Conservation (phyloP, 1,140 invertebrate species). For the Pseudoatta argentina region DNA sequence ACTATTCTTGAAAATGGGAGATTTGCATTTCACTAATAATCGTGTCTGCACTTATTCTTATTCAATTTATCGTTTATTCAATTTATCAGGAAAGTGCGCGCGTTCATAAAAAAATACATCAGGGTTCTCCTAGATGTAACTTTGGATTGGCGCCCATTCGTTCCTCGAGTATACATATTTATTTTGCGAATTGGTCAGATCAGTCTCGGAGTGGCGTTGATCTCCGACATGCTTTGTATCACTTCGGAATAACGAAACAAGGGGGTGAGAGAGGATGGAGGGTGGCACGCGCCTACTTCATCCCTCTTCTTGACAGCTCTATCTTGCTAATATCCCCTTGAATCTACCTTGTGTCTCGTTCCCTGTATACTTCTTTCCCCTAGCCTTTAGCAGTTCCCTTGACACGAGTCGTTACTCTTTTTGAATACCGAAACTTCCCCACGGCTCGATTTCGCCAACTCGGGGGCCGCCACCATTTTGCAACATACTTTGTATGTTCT, state of each 20-base stretch:
- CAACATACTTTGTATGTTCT: slow-evolving; percentile 45
- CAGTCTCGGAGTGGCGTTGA: slow-evolving; percentile 3
- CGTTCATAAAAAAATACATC: not conserved
- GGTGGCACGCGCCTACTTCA: slow-evolving; percentile 79
- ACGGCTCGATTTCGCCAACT: slow-evolving; percentile 64
- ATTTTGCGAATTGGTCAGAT: slow-evolving; percentile 38
- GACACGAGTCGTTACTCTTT: slow-evolving; percentile 72
- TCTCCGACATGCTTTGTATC: slow-evolving; percentile 19
- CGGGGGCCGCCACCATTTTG: not conserved
- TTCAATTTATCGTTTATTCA: not conserved
- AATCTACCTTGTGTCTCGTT: slow-evolving; percentile 75
- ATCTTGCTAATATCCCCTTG: slow-evolving; percentile 82
- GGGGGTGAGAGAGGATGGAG: not conserved
- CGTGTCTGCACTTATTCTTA: not conserved
- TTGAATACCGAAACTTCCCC: slow-evolving; percentile 74
- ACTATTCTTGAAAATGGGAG: not conserved
- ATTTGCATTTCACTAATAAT: not conserved
- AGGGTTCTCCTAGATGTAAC: not conserved
- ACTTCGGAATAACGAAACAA: slow-evolving; percentile 75
- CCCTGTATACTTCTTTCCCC: slow-evolving; percentile 63
- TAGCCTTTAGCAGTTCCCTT: slow-evolving; percentile 33
- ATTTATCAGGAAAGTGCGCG: not conserved
- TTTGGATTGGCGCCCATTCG: not conserved
- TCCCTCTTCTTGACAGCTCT: slow-evolving; percentile 83
- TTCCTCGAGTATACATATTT: slow-evolving; percentile 17